Conservation (phyloP, 1,140 invertebrate species). For the Doryteuthis pealeii region DNA sequence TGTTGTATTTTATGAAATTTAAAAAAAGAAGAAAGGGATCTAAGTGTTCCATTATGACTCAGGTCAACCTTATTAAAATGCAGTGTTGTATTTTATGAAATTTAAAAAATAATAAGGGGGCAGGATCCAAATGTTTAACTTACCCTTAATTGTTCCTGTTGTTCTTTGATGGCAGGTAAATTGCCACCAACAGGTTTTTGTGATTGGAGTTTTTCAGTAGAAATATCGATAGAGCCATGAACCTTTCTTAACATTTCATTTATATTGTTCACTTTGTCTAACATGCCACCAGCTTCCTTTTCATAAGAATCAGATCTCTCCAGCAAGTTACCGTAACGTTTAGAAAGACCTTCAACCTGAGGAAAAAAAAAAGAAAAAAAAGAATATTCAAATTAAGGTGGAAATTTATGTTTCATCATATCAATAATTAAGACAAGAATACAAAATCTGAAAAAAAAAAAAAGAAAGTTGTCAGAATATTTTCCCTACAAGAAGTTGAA, state of each 20-base stretch:
- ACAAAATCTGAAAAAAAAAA: no score
- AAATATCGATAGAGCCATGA: constrained; percentile 76
- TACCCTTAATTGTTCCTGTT: constrained; percentile 86
- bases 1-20: no score
- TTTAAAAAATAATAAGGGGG: no score
- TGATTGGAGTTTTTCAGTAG: constrained; percentile 70
- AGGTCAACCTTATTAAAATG: no score
- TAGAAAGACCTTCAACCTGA: constrained; percentile 76
- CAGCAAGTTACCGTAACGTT: constrained; percentile 77
- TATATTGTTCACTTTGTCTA: constrained; percentile 80
- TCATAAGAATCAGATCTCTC: constrained; percentile 75
- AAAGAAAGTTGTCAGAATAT: no score
- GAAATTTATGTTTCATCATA: no score
- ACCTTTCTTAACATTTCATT: constrained; percentile 61
- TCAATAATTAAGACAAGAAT: no score
- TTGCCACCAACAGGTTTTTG: constrained; percentile 87
- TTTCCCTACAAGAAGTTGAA: background rate
- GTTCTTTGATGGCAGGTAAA: constrained; percentile 82
- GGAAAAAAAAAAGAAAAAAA: constrained; percentile 5
- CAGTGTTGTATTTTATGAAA: no score
- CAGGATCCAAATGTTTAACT: background rate
- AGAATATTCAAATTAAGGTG: no score
- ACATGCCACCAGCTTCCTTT: constrained; percentile 72
- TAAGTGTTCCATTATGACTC: no score
- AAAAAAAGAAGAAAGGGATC: no score